phyloP scores from a whole-genome alignment of 2,797 vertebrate species.

The Myripristis murdjan region DNA sequence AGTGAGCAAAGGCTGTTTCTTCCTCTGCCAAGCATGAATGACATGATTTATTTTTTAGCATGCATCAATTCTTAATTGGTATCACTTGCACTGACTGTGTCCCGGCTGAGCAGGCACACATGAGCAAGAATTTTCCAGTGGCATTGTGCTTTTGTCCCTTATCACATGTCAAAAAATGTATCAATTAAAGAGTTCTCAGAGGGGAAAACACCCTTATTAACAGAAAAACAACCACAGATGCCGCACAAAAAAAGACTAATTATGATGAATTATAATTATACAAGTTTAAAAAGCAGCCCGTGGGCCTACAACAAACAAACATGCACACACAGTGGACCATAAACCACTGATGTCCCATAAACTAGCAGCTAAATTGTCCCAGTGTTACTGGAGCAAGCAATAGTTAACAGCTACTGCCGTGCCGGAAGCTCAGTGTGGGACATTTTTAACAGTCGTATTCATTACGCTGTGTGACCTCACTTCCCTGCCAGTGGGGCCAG shows the following conservation, averaged over 20 bases:
- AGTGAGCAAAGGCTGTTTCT: constrained; percentile 6
- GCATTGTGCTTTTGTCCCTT: neutral
- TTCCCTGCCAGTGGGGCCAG: constrained; percentile 23
- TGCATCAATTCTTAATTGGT: constrained; percentile 65
- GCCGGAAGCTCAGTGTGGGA: constrained; percentile 6
- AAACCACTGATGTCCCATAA: constrained; percentile 7
- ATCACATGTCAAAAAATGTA: neutral
- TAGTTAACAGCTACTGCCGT: neutral
- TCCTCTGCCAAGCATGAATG: constrained; percentile 31
- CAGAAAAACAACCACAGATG: neutral
- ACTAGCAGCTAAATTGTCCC: neutral
- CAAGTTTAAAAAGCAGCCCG: neutral
- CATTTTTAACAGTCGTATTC: constrained; percentile 21
- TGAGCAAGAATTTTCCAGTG: constrained; percentile 7
- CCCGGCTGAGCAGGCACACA: constrained; percentile 31
- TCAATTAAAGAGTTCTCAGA: neutral
- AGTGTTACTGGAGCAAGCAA: neutral
- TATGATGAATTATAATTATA: neutral
- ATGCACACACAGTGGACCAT: neutral
- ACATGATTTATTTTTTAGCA: constrained; percentile 56
- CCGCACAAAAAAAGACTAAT: neutral
- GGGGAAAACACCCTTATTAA: constrained; percentile 15
- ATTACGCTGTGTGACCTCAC: constrained; percentile 57
- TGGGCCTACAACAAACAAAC: neutral
- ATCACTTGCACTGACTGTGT: constrained; percentile 48